phyloP scores from a whole-genome alignment of 1,140 invertebrate genomes.

The Calosoma granatense region DNA sequence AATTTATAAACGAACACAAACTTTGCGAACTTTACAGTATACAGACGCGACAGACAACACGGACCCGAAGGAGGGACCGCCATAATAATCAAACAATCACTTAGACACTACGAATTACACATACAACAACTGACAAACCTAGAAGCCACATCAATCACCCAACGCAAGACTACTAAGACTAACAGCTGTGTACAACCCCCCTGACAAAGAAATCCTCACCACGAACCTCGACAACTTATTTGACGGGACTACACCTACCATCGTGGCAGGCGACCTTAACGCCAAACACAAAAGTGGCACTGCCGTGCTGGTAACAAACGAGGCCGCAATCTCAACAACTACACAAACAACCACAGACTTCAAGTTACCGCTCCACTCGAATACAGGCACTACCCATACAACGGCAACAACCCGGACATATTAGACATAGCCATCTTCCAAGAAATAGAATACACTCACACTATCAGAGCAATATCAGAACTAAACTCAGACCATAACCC shows the following conservation, averaged over 20 bases:
- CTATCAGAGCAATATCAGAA: background rate
- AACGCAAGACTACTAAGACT: background rate
- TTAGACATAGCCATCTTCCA: background rate
- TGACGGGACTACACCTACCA: background rate
- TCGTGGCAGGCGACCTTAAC: background rate
- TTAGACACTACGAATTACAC: background rate
- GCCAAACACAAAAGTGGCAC: background rate
- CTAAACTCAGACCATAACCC: background rate
- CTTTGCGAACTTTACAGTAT: background rate
- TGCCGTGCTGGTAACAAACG: background rate
- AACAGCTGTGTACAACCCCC: background rate
- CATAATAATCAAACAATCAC: background rate
- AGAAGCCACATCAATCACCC: background rate
- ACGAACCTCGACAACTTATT: background rate
- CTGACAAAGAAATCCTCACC: background rate
- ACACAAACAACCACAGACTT: background rate
- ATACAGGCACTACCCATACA: background rate
- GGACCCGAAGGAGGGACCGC: background rate
- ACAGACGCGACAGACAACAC: background rate
- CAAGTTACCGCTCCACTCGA: background rate
- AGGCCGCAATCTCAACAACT: background rate
- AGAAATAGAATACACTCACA: background rate
- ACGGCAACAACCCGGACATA: background rate
- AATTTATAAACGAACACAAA: background rate
- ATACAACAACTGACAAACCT: background rate